phyloP scores from a whole-genome alignment of 2,797 vertebrate species.

The Acrossocheilus fasciatus region DNA sequence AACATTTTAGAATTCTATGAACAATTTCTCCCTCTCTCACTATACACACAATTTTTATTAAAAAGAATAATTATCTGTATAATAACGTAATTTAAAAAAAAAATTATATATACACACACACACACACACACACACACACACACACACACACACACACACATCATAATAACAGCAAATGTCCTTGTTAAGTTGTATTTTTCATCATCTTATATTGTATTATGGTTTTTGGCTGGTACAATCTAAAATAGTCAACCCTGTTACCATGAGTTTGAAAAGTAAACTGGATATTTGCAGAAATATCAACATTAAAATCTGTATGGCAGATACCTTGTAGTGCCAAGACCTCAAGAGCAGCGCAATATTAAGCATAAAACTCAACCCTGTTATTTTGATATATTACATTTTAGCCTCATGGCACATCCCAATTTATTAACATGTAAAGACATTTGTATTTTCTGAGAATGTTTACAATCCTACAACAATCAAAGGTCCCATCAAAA shows the following conservation, averaged over 20 bases:
- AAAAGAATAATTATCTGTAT: background rate
- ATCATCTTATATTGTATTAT: background rate
- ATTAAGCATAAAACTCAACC: background rate
- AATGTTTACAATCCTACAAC: constrained; percentile 4
- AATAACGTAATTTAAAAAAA: no score
- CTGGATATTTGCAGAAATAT: background rate
- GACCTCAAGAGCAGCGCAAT: background rate
- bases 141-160: no score
- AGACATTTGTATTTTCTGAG: background rate
- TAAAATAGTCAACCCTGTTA: background rate
- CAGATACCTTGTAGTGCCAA: background rate
- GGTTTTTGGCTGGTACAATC: background rate
- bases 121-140: no score
- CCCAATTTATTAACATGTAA: background rate
- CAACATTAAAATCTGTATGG: background rate
- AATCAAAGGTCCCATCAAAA: background rate
- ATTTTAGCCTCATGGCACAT: background rate
- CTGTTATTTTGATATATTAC: background rate
- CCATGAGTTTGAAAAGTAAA: background rate
- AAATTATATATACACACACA: no score
- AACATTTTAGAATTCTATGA: no score
- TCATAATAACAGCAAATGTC: no score
- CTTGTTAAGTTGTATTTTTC: background rate
- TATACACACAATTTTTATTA: background rate
- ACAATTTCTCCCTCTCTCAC: no score